Percentiles rank a stretch among this genome's conserved stretches.
These are phyloP conservation scores for Bugulina stolonifera DNA, from an alignment of 2,888 invertebrate genomes.

Conservation along the genomic window DNA sequence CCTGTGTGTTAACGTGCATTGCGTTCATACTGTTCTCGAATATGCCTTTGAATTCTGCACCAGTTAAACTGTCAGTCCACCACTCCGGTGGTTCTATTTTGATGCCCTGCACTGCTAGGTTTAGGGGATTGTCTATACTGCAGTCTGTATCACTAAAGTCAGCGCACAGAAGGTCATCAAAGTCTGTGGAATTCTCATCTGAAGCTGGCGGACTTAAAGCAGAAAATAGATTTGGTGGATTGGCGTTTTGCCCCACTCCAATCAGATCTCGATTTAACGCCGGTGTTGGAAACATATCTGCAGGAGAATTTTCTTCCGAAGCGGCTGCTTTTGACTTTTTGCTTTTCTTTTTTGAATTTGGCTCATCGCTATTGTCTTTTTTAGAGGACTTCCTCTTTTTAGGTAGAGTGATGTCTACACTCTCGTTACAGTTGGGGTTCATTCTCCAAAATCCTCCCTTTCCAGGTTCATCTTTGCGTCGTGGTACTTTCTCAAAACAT, in stretches of 20 bases:
- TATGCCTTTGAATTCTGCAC: background rate
- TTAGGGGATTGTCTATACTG: slow-evolving; percentile 35
- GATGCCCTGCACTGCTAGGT: slow-evolving; percentile 48
- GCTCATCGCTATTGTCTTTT: background rate
- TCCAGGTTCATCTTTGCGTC: slow-evolving; percentile 61
- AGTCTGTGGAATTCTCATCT: slow-evolving; percentile 45
- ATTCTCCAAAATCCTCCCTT: slow-evolving; percentile 90
- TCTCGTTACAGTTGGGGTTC: slow-evolving; percentile 60
- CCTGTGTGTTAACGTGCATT: background rate
- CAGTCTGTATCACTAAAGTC: slow-evolving; percentile 32
- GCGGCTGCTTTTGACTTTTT: slow-evolving; percentile 23
- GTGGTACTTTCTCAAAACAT: slow-evolving; percentile 78
- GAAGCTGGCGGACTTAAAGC: slow-evolving; percentile 47
- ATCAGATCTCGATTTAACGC: slow-evolving; percentile 38
- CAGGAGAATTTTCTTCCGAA: slow-evolving; percentile 47
- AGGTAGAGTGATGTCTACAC: slow-evolving; percentile 63
- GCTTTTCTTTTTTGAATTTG: slow-evolving; percentile 8
- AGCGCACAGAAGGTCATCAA: slow-evolving; percentile 44
- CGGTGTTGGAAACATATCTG: background rate
- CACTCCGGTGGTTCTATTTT: slow-evolving; percentile 48
- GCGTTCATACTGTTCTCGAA: background rate
- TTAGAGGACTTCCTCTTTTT: slow-evolving; percentile 56
- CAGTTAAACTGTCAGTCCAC: slow-evolving; percentile 42
- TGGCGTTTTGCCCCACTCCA: slow-evolving; percentile 41
- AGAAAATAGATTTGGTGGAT: slow-evolving; percentile 30